Percentiles rank a stretch among this genome's conserved stretches.
Evolutionary conservation across 2,888 invertebrate species (phyloP).

Genomic region (Erannis defoliaria): DNA sequence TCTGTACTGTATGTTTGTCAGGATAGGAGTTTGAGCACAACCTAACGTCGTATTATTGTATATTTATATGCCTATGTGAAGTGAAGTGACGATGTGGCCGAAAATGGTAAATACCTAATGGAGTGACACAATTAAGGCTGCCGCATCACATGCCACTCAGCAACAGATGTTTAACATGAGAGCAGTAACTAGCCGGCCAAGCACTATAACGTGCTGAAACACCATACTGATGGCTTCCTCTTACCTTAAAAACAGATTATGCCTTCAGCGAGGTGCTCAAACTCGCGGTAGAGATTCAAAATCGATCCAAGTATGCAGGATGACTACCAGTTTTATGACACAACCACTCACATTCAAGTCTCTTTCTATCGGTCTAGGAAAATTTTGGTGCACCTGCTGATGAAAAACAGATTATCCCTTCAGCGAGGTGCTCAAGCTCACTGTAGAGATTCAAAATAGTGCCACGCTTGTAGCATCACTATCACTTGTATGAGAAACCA

Average conservation of each 20-base stretch:
- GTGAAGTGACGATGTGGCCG: neutral
- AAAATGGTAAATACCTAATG: neutral
- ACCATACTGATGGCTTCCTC: too few relatives aligned
- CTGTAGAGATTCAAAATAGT: too few relatives aligned
- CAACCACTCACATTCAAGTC: conserved; percentile 68
- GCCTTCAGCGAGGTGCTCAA: too few relatives aligned
- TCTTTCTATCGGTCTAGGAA: conserved; percentile 74
- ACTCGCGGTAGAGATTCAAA: too few relatives aligned
- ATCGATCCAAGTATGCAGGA: neutral
- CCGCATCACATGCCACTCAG: neutral
- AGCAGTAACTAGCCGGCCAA: too few relatives aligned
- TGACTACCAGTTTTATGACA: neutral
- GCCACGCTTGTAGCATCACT: neutral
- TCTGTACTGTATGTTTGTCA: neutral
- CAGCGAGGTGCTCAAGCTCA: too few relatives aligned
- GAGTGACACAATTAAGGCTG: neutral
- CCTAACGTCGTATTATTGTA: neutral
- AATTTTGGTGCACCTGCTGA: conserved; percentile 63
- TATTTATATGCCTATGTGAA: too few relatives aligned
- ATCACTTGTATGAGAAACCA: neutral
- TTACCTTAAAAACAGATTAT: too few relatives aligned
- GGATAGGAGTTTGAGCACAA: neutral
- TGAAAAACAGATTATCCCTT: too few relatives aligned
- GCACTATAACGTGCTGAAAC: too few relatives aligned
- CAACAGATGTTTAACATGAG: too few relatives aligned